Evolutionary conservation across 1,140 invertebrate species (phyloP), one percentile per base, ranked within the genome.

Genomic region (Phymastichus coffea): DNA sequence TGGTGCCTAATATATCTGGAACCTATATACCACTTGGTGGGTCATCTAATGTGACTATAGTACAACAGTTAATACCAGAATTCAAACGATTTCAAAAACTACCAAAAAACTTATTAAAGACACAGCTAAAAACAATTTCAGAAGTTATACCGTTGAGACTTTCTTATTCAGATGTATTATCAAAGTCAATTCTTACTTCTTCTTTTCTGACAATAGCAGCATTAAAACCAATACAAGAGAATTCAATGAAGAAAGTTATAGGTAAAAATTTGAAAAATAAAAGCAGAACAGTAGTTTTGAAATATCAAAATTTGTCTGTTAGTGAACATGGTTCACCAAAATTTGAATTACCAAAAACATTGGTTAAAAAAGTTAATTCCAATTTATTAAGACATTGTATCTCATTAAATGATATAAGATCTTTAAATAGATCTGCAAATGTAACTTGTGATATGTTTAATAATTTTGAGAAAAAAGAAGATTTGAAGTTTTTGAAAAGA

Each of bases 121-220:
- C 19, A 28, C 70, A 73, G 28, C 63, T 67, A 57, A 86, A 83
- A 62, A 92, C 89, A 69, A 85, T 92, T 1, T 90, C 89, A 22
- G 90, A 92, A 80, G 90, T 93, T 0, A 91, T 90, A 69, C 90
- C 90, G 4, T 91, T 92, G 89, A 80, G 90, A 53, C 89, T 89
- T 19, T 87, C 87, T 20, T 93, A 92, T 72, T 93, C 91, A 2
- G 90, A 91, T 77, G 89, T 93, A 9, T 66, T 92, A 12, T 86
- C 87, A 14, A 92, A 92, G 74, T 87, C 86, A 46, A 80, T 78
- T 0, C 78, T 80, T 3, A 67, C 76, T 37, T 71, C 76, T 19
- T 65, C 72, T 22, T 72, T 75, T 23, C 67, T 66, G 70, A 77
- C 63, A 26, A 48, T 51, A 69, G 77, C 64, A 40, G 46, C 66